phyloP scores from a whole-genome alignment of 2,797 vertebrate species.

The Dipus sagitta region DNA sequence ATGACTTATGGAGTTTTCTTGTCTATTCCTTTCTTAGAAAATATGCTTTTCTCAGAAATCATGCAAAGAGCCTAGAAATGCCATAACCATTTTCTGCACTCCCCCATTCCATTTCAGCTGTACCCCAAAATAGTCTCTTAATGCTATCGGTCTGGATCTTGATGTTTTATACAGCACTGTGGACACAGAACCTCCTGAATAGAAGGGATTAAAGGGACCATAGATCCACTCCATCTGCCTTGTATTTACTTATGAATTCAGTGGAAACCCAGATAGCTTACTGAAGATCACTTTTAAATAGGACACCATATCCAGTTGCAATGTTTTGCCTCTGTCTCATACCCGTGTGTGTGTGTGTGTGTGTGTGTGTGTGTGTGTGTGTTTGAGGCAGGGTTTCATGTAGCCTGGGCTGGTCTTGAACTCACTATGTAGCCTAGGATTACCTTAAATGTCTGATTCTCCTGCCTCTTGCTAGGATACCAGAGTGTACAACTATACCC shows the following conservation, averaged over 20 bases:
- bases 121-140: neutral
- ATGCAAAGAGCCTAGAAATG: slow-evolving; percentile 36
- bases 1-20: neutral
- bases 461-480: no score
- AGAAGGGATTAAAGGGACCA: slow-evolving; percentile 51
- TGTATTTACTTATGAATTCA: neutral
- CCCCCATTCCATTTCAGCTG: neutral
- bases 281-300: neutral
- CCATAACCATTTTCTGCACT: neutral
- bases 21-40: slow-evolving; percentile 52
- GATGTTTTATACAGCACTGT: neutral
- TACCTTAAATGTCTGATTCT: no score
- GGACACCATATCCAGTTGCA: neutral
- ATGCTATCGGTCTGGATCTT: neutral
- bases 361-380: no score
- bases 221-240: neutral
- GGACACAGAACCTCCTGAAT: neutral
- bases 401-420: no score
- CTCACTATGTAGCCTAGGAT: no score
- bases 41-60: slow-evolving; percentile 41
- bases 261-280: neutral
- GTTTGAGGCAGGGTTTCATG: no score
- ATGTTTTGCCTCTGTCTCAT: neutral
- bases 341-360: no score
- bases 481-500: no score